A percentile compares a stretch with the other conserved stretches of the same genome.
Conservation (phyloP, 2,888 invertebrate genomes). For the Rhynchonema sp. region DNA sequence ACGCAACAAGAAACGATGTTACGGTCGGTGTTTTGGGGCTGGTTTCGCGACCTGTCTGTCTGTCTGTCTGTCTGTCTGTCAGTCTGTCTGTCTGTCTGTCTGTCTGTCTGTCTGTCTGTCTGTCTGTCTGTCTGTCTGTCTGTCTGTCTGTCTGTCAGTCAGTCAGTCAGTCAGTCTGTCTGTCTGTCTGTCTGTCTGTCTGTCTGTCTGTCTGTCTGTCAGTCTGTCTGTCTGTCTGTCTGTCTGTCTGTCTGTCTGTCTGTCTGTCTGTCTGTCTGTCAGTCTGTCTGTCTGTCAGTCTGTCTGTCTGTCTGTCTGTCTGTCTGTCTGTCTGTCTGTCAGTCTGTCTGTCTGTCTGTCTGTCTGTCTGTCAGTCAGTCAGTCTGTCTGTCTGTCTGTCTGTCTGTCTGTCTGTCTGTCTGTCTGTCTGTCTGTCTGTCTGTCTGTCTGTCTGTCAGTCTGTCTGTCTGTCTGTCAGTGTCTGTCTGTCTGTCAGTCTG, state of each 20-base stretch:
- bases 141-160: slow-evolving; percentile 4
- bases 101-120: slow-evolving; percentile 4
- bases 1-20: no score
- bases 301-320: slow-evolving; percentile 3
- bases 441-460: slow-evolving; percentile 4
- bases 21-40: not conserved
- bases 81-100: slow-evolving; percentile 4
- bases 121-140: slow-evolving; percentile 4
- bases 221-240: slow-evolving; percentile 3
- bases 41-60: not conserved
- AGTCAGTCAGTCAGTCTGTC: slow-evolving; percentile 3
- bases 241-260: slow-evolving; percentile 4
- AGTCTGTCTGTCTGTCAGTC: not conserved
- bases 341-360: slow-evolving; percentile 3
- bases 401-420: slow-evolving; percentile 3
- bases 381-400: slow-evolving; percentile 2
- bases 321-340: slow-evolving; percentile 2
- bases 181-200: slow-evolving; percentile 4
- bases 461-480: no score
- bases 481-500: no score
- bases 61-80: slow-evolving; percentile 3
- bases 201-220: slow-evolving; percentile 4
- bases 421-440: slow-evolving; percentile 3
- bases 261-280: not conserved
- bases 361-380: slow-evolving; percentile 2